Conservation (phyloP, 2,797 vertebrate species). For the Sciaenops ocellatus region DNA sequence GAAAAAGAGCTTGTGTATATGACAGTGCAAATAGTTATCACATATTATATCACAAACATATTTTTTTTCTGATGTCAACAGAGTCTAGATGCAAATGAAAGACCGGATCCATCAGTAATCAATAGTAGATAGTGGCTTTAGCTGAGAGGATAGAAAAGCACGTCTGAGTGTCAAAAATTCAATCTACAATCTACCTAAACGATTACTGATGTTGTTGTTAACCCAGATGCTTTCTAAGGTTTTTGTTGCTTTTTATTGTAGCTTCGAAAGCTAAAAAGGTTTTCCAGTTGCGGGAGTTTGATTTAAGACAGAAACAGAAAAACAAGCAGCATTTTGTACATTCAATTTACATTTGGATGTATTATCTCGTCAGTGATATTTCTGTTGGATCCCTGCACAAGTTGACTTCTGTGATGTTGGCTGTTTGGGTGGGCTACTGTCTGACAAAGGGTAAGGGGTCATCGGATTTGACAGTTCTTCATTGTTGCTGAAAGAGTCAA, state of each 20-base stretch:
- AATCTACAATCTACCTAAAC: neutral
- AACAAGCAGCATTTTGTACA: neutral
- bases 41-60: neutral
- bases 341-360: neutral
- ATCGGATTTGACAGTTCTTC: neutral
- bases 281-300: too few relatives aligned
- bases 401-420: neutral
- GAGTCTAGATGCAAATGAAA: neutral
- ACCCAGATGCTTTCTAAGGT: neutral
- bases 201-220: neutral
- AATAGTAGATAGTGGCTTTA: slow-evolving; percentile 1
- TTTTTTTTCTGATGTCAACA: neutral
- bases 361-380: neutral
- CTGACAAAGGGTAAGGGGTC: neutral
- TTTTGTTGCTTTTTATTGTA: neutral
- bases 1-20: neutral
- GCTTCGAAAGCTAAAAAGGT: neutral
- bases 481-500: neutral
- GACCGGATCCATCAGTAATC: neutral
- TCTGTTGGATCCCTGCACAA: neutral
- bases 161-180: neutral
- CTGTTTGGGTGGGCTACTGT: neutral
- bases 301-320: too few relatives aligned
- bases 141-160: neutral
- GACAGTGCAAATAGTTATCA: neutral